Conservation (phyloP, 2,888 invertebrate species). For the Andrena camellia region DNA sequence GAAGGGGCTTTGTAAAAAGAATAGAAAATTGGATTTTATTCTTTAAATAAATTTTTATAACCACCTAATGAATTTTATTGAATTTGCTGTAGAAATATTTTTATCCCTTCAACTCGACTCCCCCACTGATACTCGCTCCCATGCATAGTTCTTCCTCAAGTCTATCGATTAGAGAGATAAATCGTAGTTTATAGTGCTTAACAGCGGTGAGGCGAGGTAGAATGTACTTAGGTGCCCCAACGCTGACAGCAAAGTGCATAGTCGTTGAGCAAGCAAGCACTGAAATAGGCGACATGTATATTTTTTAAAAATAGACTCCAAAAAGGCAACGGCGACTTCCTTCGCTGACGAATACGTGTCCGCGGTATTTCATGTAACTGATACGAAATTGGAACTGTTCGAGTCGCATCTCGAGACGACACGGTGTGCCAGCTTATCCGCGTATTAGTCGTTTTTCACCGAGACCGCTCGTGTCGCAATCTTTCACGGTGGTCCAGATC, state of each 20-base stretch:
- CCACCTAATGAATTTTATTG: no score
- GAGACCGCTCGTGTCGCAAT: conserved; percentile 67
- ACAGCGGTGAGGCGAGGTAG: no score
- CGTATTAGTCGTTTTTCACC: conserved; percentile 61
- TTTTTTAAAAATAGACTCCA: conserved; percentile 5
- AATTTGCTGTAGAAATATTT: no score
- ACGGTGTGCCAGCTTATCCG: conserved; percentile 41
- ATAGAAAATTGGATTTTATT: no score
- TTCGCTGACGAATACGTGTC: not conserved
- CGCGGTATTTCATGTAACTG: conserved; percentile 1
- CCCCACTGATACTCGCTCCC: no score
- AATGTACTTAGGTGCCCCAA: no score
- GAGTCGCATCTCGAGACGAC: conserved; percentile 13
- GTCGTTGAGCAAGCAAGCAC: not conserved
- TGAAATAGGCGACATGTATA: not conserved
- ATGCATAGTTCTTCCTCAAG: no score
- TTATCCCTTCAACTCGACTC: no score
- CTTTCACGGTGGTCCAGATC: conserved; percentile 73
- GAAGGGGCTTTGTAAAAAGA: no score
- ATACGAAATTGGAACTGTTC: not conserved
- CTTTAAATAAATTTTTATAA: no score
- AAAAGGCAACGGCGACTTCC: not conserved
- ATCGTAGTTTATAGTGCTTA: no score
- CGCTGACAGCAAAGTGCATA: not conserved
- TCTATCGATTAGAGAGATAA: no score